Conservation (phyloP, 2,888 invertebrate genomes). For the Hirtodrosophila alboralis region DNA sequence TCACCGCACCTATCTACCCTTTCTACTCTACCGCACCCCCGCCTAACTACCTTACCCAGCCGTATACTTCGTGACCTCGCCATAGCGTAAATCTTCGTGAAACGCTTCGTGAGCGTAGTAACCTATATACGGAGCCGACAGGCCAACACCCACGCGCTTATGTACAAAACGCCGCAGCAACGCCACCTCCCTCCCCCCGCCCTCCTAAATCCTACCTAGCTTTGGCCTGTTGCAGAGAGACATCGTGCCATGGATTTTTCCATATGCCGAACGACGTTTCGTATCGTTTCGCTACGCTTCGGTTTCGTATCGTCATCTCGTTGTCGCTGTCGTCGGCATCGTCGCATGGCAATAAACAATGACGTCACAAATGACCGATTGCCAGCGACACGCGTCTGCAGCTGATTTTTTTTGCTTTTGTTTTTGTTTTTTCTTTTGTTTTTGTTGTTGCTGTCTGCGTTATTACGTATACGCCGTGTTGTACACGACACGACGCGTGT, state of each 20-base stretch:
- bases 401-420: no score
- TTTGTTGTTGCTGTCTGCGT: no score
- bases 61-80: background rate
- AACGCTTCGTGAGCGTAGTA: constrained; percentile 65
- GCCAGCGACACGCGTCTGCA: constrained; percentile 55
- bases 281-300: constrained; percentile 14
- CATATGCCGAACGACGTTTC: constrained; percentile 25
- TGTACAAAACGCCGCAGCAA: no score
- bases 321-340: background rate
- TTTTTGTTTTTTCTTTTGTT: no score
- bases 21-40: no score
- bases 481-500: constrained; percentile 2
- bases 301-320: constrained; percentile 3
- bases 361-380: constrained; percentile 64
- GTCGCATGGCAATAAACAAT: constrained; percentile 54
- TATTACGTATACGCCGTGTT: constrained; percentile 69
- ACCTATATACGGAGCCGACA: constrained; percentile 70
- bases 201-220: background rate
- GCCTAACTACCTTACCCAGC: background rate
- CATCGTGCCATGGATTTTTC: constrained; percentile 33
- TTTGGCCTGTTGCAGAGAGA: constrained; percentile 43
- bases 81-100: constrained; percentile 76
- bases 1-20: no score
- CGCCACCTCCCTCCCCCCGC: background rate
- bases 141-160: constrained; percentile 43